Evolutionary conservation across 1,140 invertebrate species (phyloP).

Genomic region (Bombus difficillimus): DNA sequence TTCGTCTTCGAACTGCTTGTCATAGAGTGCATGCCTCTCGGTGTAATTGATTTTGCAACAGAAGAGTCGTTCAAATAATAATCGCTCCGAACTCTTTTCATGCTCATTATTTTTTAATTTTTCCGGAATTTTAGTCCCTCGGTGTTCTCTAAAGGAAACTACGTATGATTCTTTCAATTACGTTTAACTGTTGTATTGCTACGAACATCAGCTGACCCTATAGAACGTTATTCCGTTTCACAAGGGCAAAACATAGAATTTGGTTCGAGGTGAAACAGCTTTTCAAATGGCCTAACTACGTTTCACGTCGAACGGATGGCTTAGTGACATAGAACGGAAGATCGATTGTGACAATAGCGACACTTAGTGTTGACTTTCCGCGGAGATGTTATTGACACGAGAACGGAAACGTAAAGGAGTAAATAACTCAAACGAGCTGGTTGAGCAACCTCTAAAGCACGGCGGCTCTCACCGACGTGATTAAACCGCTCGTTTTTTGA

Average conservation of each 20-base stretch:
- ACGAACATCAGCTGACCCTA: background rate
- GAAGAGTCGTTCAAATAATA: background rate
- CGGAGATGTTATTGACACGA: constrained; percentile 12
- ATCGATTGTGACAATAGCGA: constrained; percentile 22
- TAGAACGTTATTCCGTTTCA: background rate
- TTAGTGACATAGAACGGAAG: background rate
- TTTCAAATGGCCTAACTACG: background rate
- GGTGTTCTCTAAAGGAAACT: background rate
- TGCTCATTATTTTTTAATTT: background rate
- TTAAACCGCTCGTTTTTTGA: background rate
- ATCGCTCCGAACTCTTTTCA: background rate
- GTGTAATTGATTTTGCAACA: background rate
- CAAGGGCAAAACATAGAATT: background rate
- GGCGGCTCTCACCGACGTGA: background rate
- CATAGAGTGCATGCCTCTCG: background rate
- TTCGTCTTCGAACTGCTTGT: background rate
- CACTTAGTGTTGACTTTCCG: constrained; percentile 2
- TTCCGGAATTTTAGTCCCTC: background rate
- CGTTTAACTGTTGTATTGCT: background rate
- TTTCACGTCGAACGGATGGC: background rate
- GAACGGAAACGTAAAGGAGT: constrained; percentile 2
- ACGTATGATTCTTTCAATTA: background rate
- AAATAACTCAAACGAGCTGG: constrained; percentile 3
- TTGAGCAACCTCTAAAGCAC: background rate
- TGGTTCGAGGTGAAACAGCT: background rate